A percentile compares a stretch with the other conserved stretches of the same genome.
Evolutionary conservation across 2,797 vertebrate genomes (phyloP).

Genomic region (Gobio occitaniae): DNA sequence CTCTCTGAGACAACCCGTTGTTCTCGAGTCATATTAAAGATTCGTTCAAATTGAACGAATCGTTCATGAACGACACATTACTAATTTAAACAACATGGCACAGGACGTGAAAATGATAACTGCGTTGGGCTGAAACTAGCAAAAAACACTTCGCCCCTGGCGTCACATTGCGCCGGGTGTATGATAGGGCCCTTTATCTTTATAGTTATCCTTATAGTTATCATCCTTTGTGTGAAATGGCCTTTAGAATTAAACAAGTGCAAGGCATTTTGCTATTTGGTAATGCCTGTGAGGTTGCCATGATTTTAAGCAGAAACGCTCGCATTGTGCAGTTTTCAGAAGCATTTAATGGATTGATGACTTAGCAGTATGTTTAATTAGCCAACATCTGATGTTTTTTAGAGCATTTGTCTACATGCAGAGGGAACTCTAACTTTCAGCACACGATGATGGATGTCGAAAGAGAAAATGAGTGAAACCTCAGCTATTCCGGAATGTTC

Average conservation of each 20-base stretch:
- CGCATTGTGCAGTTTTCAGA: not conserved
- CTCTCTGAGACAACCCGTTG: no score
- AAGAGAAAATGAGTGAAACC: slow-evolving; percentile 28
- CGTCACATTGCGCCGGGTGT: no score
- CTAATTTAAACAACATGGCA: no score
- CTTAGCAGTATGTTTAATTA: not conserved
- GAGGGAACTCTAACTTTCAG: not conserved
- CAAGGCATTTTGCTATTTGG: not conserved
- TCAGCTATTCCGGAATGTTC: slow-evolving; percentile 30
- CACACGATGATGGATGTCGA: slow-evolving; percentile 16
- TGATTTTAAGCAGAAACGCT: not conserved
- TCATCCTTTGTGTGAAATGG: not conserved
- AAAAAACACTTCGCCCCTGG: no score
- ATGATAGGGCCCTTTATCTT: no score
- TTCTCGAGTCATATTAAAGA: no score
- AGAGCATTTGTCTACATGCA: slow-evolving; percentile 1
- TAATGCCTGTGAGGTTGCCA: not conserved
- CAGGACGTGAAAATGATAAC: no score
- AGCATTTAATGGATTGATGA: slow-evolving; percentile 18
- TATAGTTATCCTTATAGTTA: no score
- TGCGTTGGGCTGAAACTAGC: no score
- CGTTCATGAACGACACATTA: no score
- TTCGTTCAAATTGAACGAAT: no score
- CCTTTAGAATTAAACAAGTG: not conserved
- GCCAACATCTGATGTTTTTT: not conserved